Evolutionary conservation across 2,797 vertebrate genomes (phyloP).

Genomic region (Rachycentron canadum): DNA sequence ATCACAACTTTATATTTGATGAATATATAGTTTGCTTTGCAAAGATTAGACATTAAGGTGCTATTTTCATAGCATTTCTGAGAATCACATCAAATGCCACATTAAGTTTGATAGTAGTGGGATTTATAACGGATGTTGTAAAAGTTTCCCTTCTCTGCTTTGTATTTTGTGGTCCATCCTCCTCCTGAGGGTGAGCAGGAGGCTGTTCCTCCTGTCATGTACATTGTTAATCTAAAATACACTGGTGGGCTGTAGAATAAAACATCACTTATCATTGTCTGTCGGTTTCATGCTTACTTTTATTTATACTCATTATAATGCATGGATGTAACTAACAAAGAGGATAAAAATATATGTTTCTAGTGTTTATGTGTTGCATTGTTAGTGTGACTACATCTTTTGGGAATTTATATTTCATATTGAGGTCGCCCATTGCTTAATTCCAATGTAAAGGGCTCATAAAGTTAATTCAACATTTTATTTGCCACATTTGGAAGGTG

Average conservation of each 20-base stretch:
- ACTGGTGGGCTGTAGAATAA: conserved; percentile 71
- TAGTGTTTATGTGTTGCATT: conserved; percentile 10
- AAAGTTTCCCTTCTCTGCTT: background rate
- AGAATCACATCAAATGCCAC: background rate
- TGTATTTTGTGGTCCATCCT: conserved; percentile 25
- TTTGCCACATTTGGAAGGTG: background rate
- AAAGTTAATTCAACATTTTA: conserved; percentile 1
- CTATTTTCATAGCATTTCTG: background rate
- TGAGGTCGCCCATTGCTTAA: background rate
- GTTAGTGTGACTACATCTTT: conserved; percentile 10
- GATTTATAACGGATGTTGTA: background rate
- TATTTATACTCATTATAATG: conserved; percentile 34
- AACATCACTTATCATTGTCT: conserved; percentile 35
- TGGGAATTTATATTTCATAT: conserved; percentile 17
- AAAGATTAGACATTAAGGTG: background rate
- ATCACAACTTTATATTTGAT: conserved; percentile 19
- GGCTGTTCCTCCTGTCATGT: conserved; percentile 13
- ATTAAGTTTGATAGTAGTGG: background rate
- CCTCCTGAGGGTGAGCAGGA: conserved; percentile 26
- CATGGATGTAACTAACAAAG: conserved; percentile 46
- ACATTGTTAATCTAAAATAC: conserved; percentile 24
- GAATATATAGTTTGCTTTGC: conserved; percentile 11
- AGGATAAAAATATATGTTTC: conserved; percentile 14
- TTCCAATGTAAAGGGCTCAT: conserved; percentile 28
- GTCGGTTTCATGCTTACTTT: conserved; percentile 40